Evolutionary conservation across 1,140 invertebrate species (phyloP), one percentile per base, ranked within the genome.

Genomic region (Neomicropteryx cornuta): DNA sequence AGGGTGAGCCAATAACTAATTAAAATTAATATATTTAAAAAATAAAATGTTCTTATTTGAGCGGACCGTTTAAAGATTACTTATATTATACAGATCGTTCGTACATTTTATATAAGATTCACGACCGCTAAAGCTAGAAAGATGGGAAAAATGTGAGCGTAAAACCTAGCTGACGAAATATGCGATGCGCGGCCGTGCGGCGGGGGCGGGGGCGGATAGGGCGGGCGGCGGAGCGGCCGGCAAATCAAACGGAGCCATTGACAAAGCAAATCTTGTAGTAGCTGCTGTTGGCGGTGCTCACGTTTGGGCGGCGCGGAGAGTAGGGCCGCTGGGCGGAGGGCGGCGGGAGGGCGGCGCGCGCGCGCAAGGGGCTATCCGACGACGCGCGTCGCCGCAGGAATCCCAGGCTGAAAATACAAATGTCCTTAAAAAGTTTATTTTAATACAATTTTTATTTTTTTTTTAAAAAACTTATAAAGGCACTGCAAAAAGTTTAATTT

Each of bases 201-300:
- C n/a, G n/a, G n/a, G n/a, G n/a, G n/a, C n/a, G n/a, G n/a, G n/a
- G n/a, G n/a, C n/a, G n/a, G n/a, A n/a, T n/a, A n/a, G n/a, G n/a
- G n/a, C n/a, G n/a, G n/a, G n/a, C n/a, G n/a, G 33, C 20, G n/a
- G 20, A 18, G 5, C n/a, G 6, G 17, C 19, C 16, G 31, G 38
- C 40, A 39, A 39, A 39, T 62, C 56, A 68, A 46, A 66, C 56
- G 56, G 60, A 64, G 59, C 66, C 66, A 60, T 68, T 68, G 51
- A 68, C 66, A 68, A 68, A 67, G 66, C 66, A 68, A 46, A 68
- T 68, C 60, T 68, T 68, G 62, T 68, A 68, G 63, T 68, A 68
- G 47, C 62, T 63, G 50, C 57, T 51, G 54, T 60, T 66, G 45
- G 42, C 44, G 42, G 44, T 42, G 60, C 62, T 64, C 58, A 63